phyloP scores from a whole-genome alignment of 2,113 vertebrate species.

The Podiceps cristatus region DNA sequence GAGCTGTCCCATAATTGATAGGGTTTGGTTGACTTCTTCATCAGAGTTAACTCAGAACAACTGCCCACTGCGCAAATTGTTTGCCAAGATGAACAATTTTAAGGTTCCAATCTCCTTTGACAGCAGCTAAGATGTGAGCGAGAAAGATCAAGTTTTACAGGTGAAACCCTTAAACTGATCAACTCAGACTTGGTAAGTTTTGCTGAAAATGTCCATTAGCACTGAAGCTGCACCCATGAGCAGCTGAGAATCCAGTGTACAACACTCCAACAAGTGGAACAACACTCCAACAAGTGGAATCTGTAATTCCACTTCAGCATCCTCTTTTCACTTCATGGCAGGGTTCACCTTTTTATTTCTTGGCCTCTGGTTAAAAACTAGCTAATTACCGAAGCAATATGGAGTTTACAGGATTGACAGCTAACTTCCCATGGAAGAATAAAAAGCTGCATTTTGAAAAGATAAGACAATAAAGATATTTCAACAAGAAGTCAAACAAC shows the following conservation, averaged over 20 bases:
- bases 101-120: background rate
- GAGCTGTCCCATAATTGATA: background rate
- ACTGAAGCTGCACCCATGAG: background rate
- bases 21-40: background rate
- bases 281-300: too few species aligned
- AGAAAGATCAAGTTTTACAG: background rate
- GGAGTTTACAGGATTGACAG: background rate
- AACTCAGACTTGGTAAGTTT: too few species aligned
- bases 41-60: background rate
- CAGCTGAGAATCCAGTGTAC: background rate
- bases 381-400: background rate
- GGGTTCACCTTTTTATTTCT: background rate
- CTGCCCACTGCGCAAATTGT: background rate
- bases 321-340: background rate
- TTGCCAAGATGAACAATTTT: background rate
- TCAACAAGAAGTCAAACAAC: background rate
- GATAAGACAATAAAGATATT: slow-evolving; percentile 11
- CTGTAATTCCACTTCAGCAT: background rate
- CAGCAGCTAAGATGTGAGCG: background rate
- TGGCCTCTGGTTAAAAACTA: background rate
- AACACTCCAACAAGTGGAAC: too few species aligned
- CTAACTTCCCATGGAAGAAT: background rate
- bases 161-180: background rate
- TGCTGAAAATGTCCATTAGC: background rate
- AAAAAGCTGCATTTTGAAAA: slow-evolving; percentile 1